Conservation (phyloP, 2,888 invertebrate species). For the Apoda limacodes region DNA sequence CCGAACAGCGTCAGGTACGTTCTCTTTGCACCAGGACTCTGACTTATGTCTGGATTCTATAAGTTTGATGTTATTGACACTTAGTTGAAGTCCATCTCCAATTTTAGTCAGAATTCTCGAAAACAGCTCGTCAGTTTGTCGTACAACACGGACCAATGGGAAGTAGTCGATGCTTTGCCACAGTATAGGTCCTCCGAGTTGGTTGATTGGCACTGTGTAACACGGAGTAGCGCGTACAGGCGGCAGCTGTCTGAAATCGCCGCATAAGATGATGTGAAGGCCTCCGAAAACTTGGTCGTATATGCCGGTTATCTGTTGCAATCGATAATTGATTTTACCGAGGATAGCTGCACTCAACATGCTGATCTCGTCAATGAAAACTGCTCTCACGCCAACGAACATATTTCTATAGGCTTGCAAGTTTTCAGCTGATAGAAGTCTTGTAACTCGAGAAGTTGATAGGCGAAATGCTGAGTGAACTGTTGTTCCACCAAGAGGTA, state of each 20-base stretch:
- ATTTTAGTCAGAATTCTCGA: constrained; percentile 28
- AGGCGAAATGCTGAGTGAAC: no score
- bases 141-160: constrained; percentile 26
- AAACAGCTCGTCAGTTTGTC: constrained; percentile 30
- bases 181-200: constrained; percentile 22
- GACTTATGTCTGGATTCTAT: constrained; percentile 25
- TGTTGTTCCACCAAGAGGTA: no score
- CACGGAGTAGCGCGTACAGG: constrained; percentile 29
- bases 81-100: constrained; percentile 22
- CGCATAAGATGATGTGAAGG: constrained; percentile 16
- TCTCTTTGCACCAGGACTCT: constrained; percentile 19
- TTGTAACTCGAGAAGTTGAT: no score
- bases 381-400: no score
- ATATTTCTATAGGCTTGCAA: no score
- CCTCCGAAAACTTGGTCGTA: constrained; percentile 19
- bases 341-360: constrained; percentile 20
- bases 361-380: constrained; percentile 23
- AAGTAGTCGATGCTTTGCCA: constrained; percentile 30
- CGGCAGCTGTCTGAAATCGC: constrained; percentile 28
- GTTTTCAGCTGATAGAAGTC: no score
- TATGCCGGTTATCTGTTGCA: constrained; percentile 19
- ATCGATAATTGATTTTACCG: constrained; percentile 13
- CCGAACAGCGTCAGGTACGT: constrained; percentile 22
- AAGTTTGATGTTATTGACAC: constrained; percentile 18
- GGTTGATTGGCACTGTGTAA: constrained; percentile 21